Evolutionary conservation across 2,113 vertebrate species (phyloP), one percentile per base, ranked within the genome.

Genomic region (Xiphorhynchus elegans): DNA sequence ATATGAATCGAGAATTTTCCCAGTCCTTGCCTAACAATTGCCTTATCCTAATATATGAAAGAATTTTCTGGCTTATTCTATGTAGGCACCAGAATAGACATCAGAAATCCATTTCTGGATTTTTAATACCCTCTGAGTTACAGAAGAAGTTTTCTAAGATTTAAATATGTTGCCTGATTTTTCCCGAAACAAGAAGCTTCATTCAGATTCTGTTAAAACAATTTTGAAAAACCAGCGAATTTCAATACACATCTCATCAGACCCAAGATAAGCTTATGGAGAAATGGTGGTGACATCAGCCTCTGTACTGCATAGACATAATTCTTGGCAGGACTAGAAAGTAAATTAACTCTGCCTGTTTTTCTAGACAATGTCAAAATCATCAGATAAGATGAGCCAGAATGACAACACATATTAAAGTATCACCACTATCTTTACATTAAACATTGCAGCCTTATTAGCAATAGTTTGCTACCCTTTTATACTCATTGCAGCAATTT

Each of bases 281-380:
- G 73, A 89, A 92, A 56, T n/a, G 9, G 26, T 26, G 77, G 23
- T 95, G 59, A 75, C 56, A 79, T 85, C 87, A 85, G 35, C 14
- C 62, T 76, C 62, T 35, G 12, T n/a, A 37, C 35, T 42, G 17
- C 56, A 47, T 5, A 56, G 11, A 58, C 7, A 35, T 59, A 76
- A 84, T 47, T 68, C 53, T 60, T 35, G 7, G 5, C 64, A 89
- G 35, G 12, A 63, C 2, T 5, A 29, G 52, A 68, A 90, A 87
- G 44, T 29, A 86, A 93, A 91, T 78, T 81, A 79, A n/a, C 47
- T 86, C 85, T 89, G 39, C 33, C 35, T 59, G 29, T 56, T 93
- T 91, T 84, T 64, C 56, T 44, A 91, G 68, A 89, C 72, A 75
- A 72, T 42, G 77, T 75, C 87, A 94, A 90, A 95, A 73, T 78